Evolutionary conservation across 2,113 vertebrate genomes (phyloP).

Genomic region (Mustelus asterias): DNA sequence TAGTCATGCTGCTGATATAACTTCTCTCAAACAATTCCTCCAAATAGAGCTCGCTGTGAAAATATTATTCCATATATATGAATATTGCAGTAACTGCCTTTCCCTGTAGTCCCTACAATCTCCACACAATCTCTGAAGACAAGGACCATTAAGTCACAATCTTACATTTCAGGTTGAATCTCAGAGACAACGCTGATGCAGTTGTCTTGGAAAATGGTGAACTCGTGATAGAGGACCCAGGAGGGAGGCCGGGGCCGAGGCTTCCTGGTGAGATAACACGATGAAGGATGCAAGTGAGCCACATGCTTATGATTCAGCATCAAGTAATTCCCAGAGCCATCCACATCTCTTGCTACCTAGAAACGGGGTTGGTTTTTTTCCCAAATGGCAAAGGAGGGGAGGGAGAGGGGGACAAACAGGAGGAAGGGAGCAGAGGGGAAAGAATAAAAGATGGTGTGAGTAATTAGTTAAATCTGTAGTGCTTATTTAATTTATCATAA

Average conservation of each 20-base stretch:
- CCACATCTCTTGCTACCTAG: conserved; percentile 69
- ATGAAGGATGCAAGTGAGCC: conserved; percentile 66
- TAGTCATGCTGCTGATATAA: no score
- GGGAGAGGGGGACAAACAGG: no score
- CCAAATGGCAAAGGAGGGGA: not conserved
- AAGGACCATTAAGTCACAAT: conserved; percentile 20
- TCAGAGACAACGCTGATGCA: conserved; percentile 73
- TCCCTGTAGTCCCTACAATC: not conserved
- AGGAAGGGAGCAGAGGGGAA: not conserved
- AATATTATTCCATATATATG: not conserved
- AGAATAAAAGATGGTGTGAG: not conserved
- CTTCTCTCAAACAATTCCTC: no score
- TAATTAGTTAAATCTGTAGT: not conserved
- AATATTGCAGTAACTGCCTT: not conserved
- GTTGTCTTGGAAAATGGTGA: conserved; percentile 77
- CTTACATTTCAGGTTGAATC: conserved; percentile 87
- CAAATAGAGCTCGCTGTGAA: not conserved
- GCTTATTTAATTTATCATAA: not conserved
- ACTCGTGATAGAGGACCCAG: conserved; percentile 78
- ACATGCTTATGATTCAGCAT: conserved; percentile 77
- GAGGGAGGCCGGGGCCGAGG: conserved; percentile 57
- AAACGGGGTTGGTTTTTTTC: not conserved
- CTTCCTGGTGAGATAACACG: conserved; percentile 58
- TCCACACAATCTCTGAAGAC: not conserved
- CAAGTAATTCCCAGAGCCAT: conserved; percentile 75